phyloP scores from a whole-genome alignment of 1,140 invertebrate genomes.

The Drosophila kurseongensis region DNA sequence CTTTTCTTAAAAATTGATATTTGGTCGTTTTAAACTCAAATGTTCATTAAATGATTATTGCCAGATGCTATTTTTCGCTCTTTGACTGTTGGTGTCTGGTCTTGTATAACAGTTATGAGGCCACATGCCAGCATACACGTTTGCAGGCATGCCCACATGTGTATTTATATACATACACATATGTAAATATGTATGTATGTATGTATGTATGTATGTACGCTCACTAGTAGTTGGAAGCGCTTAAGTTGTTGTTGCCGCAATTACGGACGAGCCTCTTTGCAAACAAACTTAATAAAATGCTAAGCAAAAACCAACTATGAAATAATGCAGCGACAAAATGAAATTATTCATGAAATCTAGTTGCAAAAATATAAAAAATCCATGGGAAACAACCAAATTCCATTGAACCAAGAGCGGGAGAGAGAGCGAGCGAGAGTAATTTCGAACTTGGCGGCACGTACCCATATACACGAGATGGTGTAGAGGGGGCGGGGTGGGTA shows the following conservation, averaged over 20 bases:
- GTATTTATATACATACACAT: background rate
- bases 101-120: constrained; percentile 46
- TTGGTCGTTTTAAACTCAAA: too few relatives aligned
- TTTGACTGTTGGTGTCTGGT: constrained; percentile 22
- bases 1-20: too few relatives aligned
- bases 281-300: constrained; percentile 4
- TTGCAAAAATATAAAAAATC: constrained; percentile 28
- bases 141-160: constrained; percentile 8
- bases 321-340: constrained; percentile 6
- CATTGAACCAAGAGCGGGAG: constrained; percentile 34
- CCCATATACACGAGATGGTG: constrained; percentile 5
- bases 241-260: constrained; percentile 17
- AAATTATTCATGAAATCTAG: constrained; percentile 26
- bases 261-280: constrained; percentile 46
- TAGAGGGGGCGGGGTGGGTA: constrained; percentile 20
- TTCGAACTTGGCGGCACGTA: constrained; percentile 35
- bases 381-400: constrained; percentile 49
- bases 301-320: constrained; percentile 1
- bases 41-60: background rate
- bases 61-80: background rate
- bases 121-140: constrained; percentile 36
- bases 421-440: constrained; percentile 14
- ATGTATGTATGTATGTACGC: background rate
- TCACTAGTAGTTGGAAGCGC: constrained; percentile 12
- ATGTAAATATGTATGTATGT: background rate